phyloP scores from a whole-genome alignment of 2,113 vertebrate species.

The Pedionomus torquatus region DNA sequence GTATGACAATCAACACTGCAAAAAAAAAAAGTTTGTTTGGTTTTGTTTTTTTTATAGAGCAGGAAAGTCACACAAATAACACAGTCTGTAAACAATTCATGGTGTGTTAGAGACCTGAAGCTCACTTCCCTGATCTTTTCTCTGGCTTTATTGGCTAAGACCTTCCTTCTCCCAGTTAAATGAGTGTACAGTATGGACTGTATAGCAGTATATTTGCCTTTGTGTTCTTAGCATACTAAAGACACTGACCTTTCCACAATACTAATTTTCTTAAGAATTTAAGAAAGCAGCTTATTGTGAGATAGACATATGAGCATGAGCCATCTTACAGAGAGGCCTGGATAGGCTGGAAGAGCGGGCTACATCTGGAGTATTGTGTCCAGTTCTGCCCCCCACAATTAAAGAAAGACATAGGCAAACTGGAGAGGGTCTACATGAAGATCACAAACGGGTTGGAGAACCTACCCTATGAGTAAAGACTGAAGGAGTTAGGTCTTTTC shows the following conservation, averaged over 20 bases:
- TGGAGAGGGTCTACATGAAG: neutral
- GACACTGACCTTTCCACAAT: neutral
- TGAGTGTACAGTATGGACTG: neutral
- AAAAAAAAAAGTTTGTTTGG: neutral
- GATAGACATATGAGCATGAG: neutral
- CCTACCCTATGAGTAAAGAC: neutral
- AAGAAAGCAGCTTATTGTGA: neutral
- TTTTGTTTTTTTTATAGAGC: neutral
- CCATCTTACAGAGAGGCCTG: neutral
- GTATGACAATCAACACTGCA: neutral
- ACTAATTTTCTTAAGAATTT: neutral
- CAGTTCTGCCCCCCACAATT: neutral
- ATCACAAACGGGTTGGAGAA: neutral
- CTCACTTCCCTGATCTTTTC: neutral
- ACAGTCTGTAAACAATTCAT: neutral
- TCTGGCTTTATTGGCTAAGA: neutral
- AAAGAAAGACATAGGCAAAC: neutral
- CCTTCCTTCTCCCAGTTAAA: neutral
- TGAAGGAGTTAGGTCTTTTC: neutral
- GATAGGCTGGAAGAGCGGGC: neutral
- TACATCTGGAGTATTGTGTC: neutral
- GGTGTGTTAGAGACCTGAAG: neutral
- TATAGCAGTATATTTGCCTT: neutral
- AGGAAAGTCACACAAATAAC: neutral
- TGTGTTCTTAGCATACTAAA: neutral